Percentiles rank a stretch among this genome's conserved stretches.
Conservation (phyloP, 2,888 invertebrate species). For the Lasioglossum villosulum region DNA sequence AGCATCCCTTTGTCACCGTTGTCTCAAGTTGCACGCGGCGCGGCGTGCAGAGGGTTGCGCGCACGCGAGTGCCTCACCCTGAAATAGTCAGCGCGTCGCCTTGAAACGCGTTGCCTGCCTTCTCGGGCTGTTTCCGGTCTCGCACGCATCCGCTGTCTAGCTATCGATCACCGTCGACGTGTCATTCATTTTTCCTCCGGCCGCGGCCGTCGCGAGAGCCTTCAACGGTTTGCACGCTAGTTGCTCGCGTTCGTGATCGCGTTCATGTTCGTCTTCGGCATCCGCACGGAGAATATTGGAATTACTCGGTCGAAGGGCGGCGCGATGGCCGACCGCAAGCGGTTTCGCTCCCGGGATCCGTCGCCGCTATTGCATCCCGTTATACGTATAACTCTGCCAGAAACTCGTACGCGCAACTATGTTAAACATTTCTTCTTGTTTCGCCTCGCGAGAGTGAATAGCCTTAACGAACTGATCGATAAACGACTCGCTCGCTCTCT, state of each 20-base stretch:
- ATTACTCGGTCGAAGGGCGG: slow-evolving; percentile 3
- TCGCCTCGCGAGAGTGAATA: background rate
- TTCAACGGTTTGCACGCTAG: slow-evolving; percentile 5
- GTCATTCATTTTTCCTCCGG: background rate
- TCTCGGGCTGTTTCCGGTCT: slow-evolving; percentile 24
- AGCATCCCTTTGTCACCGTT: slow-evolving; percentile 19
- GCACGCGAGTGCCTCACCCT: slow-evolving; percentile 9
- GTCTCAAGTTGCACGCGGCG: background rate
- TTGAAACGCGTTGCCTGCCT: slow-evolving; percentile 10
- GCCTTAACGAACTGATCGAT: background rate
- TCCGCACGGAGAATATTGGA: background rate
- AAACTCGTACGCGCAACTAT: slow-evolving; percentile 26
- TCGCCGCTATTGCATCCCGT: slow-evolving; percentile 10
- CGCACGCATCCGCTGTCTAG: slow-evolving; percentile 29
- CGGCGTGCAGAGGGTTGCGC: background rate
- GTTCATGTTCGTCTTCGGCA: background rate
- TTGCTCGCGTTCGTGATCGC: slow-evolving; percentile 1
- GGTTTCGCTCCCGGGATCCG: slow-evolving; percentile 5
- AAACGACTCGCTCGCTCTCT: background rate
- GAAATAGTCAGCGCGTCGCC: slow-evolving; percentile 12
- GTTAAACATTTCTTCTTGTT: slow-evolving; percentile 20
- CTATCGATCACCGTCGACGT: slow-evolving; percentile 29
- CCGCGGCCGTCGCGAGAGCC: background rate
- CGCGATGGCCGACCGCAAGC: slow-evolving; percentile 6
- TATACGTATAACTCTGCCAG: slow-evolving; percentile 2